phyloP scores from a whole-genome alignment of 2,888 invertebrate genomes.

The Apodemia hepburni region DNA sequence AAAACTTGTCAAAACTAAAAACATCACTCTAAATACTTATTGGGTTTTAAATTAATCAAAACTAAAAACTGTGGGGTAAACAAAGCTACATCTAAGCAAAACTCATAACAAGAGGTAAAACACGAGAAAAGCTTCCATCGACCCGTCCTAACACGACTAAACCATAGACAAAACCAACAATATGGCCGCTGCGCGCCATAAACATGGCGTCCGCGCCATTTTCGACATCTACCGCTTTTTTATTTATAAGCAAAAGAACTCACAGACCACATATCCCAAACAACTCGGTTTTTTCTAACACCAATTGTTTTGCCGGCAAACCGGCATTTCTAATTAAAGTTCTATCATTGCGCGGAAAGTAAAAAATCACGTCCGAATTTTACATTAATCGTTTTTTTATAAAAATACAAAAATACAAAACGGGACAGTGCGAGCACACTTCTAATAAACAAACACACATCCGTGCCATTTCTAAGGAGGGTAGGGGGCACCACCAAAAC shows the following conservation, averaged over 20 bases:
- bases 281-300: conserved; percentile 65
- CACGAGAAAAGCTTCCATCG: not conserved
- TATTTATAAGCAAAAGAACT: conserved; percentile 33
- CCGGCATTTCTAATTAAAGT: conserved; percentile 14
- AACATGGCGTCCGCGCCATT: conserved; percentile 18
- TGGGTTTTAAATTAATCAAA: conserved; percentile 2
- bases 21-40: not conserved
- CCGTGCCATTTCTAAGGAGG: conserved; percentile 55
- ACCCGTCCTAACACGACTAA: conserved; percentile 6
- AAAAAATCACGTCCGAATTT: conserved; percentile 72
- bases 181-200: conserved; percentile 11
- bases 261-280: conserved; percentile 74
- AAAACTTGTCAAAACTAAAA: conserved; percentile 14
- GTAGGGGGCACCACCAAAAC: conserved; percentile 61
- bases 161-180: conserved; percentile 10
- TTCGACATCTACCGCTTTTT: conserved; percentile 26
- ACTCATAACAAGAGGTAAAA: not conserved
- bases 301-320: conserved; percentile 44
- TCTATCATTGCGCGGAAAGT: conserved; percentile 66
- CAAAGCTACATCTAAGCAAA: conserved; percentile 6
- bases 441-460: conserved; percentile 49
- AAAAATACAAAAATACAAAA: conserved; percentile 80
- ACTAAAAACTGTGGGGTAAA: conserved; percentile 10
- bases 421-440: conserved; percentile 73
- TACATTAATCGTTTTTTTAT: conserved; percentile 74